These are phyloP conservation scores for Cryptocephalus primarius DNA, from an alignment of 2,888 invertebrate species.

Conservation along the genomic window DNA sequence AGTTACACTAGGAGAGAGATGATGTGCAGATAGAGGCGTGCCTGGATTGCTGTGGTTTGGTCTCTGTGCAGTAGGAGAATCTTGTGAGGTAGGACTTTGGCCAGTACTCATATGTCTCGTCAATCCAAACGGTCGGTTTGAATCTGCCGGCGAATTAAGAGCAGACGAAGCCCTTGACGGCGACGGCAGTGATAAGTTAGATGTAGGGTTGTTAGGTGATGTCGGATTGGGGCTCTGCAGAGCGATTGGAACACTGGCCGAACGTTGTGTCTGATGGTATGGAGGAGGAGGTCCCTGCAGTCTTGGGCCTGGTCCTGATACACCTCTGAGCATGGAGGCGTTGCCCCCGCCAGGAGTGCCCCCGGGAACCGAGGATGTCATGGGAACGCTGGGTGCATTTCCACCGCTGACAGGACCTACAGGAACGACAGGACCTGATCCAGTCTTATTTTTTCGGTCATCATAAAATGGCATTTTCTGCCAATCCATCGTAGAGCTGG, in stretches of 20 bases:
- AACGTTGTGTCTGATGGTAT: constrained; percentile 62
- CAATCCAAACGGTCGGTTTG: constrained; percentile 42
- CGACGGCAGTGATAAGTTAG: constrained; percentile 62
- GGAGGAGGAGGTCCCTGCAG: constrained; percentile 70
- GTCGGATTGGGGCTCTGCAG: constrained; percentile 63
- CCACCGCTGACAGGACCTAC: constrained; percentile 22
- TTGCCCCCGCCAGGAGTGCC: constrained; percentile 9
- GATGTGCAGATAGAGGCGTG: constrained; percentile 55
- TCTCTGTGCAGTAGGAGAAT: constrained; percentile 43
- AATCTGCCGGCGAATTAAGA: constrained; percentile 58
- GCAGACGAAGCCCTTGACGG: constrained; percentile 54
- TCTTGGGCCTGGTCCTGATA: constrained; percentile 36
- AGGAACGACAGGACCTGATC: constrained; percentile 26
- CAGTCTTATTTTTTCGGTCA: constrained; percentile 44
- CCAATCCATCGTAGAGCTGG: constrained; percentile 74
- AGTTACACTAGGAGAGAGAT: constrained; percentile 44
- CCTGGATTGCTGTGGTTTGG: constrained; percentile 61
- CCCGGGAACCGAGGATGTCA: constrained; percentile 12
- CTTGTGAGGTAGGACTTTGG: constrained; percentile 51
- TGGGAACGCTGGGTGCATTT: constrained; percentile 12
- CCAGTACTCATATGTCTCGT: constrained; percentile 44
- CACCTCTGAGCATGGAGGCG: constrained; percentile 23
- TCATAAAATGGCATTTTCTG: constrained; percentile 80
- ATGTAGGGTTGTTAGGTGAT: constrained; percentile 61
- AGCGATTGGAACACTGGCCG: constrained; percentile 63